Evolutionary conservation across 2,113 vertebrate species (phyloP).

Genomic region (Camarhynchus parvulus): DNA sequence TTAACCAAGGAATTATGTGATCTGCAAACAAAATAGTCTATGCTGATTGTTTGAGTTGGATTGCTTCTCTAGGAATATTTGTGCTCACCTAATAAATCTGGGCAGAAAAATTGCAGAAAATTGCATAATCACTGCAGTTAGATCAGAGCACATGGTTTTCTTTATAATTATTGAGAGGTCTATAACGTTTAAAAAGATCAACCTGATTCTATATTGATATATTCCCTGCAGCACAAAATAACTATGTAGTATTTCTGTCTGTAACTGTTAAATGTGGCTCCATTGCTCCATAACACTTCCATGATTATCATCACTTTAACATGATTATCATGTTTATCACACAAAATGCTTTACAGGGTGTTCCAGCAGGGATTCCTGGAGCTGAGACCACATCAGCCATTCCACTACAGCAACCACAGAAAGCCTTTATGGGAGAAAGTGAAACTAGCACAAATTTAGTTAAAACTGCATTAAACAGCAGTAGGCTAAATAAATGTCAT

Average conservation of each 20-base stretch:
- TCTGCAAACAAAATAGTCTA: not conserved
- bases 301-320: not conserved
- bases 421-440: conserved; percentile 7
- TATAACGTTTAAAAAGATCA: not conserved
- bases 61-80: not conserved
- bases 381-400: not conserved
- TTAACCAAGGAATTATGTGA: not conserved
- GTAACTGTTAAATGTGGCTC: not conserved
- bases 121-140: not conserved
- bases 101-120: not conserved
- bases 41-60: not conserved
- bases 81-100: not conserved
- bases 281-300: not conserved
- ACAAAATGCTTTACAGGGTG: not conserved
- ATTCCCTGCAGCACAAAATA: not conserved
- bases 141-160: not conserved
- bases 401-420: not conserved
- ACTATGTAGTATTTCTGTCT: not conserved
- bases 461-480: conserved; percentile 22
- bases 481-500: conserved; percentile 23
- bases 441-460: conserved; percentile 8
- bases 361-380: not conserved
- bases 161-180: not conserved
- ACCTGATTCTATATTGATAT: not conserved
- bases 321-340: not conserved